Evolutionary conservation across 2,888 invertebrate species (phyloP), one percentile per base, ranked within the genome.

Genomic region (Schizotus pectinicornis): DNA sequence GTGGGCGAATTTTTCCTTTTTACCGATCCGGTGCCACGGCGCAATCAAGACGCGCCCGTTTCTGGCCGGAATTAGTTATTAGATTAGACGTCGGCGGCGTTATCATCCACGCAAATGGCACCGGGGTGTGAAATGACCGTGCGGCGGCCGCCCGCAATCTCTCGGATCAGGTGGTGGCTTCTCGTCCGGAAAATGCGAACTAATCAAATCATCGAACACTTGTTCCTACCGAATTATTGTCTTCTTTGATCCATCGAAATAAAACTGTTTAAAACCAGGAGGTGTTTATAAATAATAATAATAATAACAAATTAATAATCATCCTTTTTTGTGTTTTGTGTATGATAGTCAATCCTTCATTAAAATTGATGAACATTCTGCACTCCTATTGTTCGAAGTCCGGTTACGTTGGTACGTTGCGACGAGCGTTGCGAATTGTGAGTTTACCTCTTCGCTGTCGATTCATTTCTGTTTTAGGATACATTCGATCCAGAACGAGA

Each of bases 271-370:
- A 65, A 59, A 58, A 65, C 66, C 71, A 69, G 62, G 64, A 66
- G 64, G 67, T 69, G 68, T 72, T 71, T 72, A 71, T 71, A 69
- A 69, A n/a, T n/a, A n/a, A n/a, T n/a, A n/a, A n/a, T n/a, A 70
- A 63, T 67, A 68, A 69, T 68, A 69, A 72, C 71, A 72, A 71
- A 72, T 72, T 69, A 71, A n/a, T n/a, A n/a, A n/a, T n/a, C n/a
- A n/a, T n/a, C n/a, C n/a, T n/a, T n/a, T n/a, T n/a, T n/a, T n/a
- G n/a, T n/a, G n/a, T n/a, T 72, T 70, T 69, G 64, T 67, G 70
- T 70, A 69, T 63, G 68, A 67, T 67, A 65, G 70, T 70, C 71
- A 70, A 72, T 71, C 64, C 67, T 72, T 71, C 70, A 72, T 72
- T 71, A 72, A 72, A 71, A 72, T 70, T 72, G 71, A 71, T 72